These are phyloP conservation scores for Phasia obesa DNA, from an alignment of 2,888 invertebrate species.

Conservation along the genomic window DNA sequence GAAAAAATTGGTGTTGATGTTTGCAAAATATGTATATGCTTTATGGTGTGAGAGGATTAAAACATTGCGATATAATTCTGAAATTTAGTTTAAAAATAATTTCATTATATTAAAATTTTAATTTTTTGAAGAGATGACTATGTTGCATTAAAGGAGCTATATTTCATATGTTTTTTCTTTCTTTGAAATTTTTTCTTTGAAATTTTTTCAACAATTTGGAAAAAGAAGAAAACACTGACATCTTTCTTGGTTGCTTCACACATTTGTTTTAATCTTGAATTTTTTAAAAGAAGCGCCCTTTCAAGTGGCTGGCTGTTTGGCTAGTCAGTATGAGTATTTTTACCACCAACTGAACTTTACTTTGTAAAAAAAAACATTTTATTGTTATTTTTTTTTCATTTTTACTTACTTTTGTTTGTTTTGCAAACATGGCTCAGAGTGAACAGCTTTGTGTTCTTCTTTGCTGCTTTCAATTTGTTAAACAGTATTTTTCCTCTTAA, in stretches of 20 bases:
- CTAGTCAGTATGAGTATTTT: neutral
- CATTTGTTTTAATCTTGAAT: neutral
- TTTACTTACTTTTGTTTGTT: neutral
- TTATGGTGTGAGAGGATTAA: too few relatives aligned
- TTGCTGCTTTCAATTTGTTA: conserved; percentile 35
- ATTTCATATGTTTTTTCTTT: too few relatives aligned
- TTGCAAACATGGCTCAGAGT: conserved; percentile 4
- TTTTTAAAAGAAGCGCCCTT: conserved; percentile 5
- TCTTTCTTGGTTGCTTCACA: neutral
- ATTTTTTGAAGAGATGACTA: too few relatives aligned
- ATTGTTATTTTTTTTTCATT: neutral
- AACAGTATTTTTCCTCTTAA: conserved; percentile 1
- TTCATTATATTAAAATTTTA: too few relatives aligned
- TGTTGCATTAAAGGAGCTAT: too few relatives aligned
- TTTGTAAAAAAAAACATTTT: conserved; percentile 1
- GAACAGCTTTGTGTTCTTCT: conserved; percentile 4
- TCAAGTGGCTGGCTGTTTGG: neutral
- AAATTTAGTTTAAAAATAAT: too few relatives aligned
- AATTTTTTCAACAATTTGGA: too few relatives aligned
- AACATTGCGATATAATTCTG: too few relatives aligned
- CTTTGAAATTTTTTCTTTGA: too few relatives aligned
- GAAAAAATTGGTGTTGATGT: too few relatives aligned
- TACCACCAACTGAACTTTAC: conserved; percentile 18
- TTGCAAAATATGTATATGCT: too few relatives aligned
- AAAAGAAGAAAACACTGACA: too few relatives aligned